Percentiles rank a stretch among this genome's conserved stretches.
Evolutionary conservation across 2,888 invertebrate species (phyloP).

Genomic region (Archips crataeganus): DNA sequence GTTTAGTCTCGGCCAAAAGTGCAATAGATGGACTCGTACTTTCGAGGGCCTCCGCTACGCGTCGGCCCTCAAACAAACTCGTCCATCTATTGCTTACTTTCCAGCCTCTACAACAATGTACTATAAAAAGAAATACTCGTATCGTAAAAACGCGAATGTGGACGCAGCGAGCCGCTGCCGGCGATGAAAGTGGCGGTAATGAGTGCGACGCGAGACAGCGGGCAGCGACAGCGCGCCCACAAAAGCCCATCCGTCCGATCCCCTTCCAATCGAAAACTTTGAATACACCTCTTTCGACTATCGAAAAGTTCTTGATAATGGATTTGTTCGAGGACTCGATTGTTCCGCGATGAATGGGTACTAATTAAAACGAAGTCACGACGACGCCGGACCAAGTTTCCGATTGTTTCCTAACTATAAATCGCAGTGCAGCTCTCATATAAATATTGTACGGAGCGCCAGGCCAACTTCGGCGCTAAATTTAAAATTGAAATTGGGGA

Average conservation of each 20-base stretch:
- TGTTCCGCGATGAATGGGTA: slow-evolving; percentile 85
- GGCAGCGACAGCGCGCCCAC: slow-evolving; percentile 61
- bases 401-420: slow-evolving; percentile 82
- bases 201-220: slow-evolving; percentile 49
- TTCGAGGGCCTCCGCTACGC: too few relatives aligned
- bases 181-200: slow-evolving; percentile 20
- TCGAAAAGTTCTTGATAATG: slow-evolving; percentile 85
- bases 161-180: not conserved
- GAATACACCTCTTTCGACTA: slow-evolving; percentile 83
- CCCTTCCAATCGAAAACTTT: slow-evolving; percentile 75
- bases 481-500: slow-evolving; percentile 77
- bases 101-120: too few relatives aligned
- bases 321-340: slow-evolving; percentile 83
- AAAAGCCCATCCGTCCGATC: slow-evolving; percentile 62
- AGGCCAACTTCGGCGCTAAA: slow-evolving; percentile 77
- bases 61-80: too few relatives aligned
- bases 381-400: slow-evolving; percentile 78
- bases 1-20: too few relatives aligned
- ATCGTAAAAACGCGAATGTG: not conserved
- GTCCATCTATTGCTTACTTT: too few relatives aligned
- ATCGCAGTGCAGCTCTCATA: slow-evolving; percentile 76
- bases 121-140: slow-evolving; percentile 11
- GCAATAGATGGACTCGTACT: too few relatives aligned
- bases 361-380: slow-evolving; percentile 86
- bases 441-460: slow-evolving; percentile 74